Evolutionary conservation across 2,888 invertebrate genomes (phyloP), one percentile per base, ranked within the genome.

Genomic region (Drosophila kuntzei): DNA sequence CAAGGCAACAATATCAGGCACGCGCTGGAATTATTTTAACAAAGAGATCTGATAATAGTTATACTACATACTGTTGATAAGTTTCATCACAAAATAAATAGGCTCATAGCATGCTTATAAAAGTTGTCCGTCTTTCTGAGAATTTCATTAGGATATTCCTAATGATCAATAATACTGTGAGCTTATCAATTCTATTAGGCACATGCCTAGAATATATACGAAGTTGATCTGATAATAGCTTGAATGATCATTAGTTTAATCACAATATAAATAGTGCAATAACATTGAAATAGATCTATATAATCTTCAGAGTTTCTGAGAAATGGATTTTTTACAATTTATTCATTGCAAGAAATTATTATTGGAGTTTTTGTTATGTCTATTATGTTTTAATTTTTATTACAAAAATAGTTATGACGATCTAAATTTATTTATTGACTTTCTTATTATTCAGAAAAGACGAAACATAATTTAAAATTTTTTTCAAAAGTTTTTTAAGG

Each of bases 1-100:
- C 37, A 39, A 14, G 8, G 34, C 29, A 18, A 37, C 53, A 43
- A 54, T 49, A 44, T 51, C 22, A 37, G 41, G n/a, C 68, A 59
- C 67, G 34, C 44, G 59, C 49, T 34, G n/a, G 6, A 43, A n/a
- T 18, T 12, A n/a, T 43, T 20, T 14, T 16, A 22, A 12, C 0
- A 43, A 22, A 22, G 14, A 44, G 20, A 34, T 25, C 22, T 44
- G 41, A 55, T 44, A 55, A 34, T 44, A 12, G 16, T 22, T 5
- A 7, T 9, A 16, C 8, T 9, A 16, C 8, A n/a, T n/a, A 0
- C 12, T 34, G 5, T 34, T 18, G 7, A 46, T 16, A 2, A 25
- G 8, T 27, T 44, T 14, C 9, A 9, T 9, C 27, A 29, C 27
- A 18, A n/a, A 7, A 12, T 43, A 2, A 14, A 44, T n/a, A 25